Conservation (phyloP, 2,888 invertebrate species). For the Volucella inflata region DNA sequence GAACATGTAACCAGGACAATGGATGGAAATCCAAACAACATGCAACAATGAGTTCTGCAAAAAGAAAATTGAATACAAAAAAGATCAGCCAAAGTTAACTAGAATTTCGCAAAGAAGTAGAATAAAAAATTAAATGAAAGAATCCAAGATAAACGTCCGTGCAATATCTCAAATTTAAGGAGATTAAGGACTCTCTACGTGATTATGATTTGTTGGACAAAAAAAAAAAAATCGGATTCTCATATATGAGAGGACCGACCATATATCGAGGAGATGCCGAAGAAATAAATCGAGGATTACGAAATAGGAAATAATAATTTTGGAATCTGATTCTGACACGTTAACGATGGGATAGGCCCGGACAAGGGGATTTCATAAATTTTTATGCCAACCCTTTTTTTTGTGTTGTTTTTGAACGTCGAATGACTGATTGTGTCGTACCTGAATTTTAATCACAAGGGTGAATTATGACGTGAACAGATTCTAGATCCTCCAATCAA, state of each 20-base stretch:
- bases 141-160: constrained; percentile 56
- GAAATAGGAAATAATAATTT: constrained; percentile 70
- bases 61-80: constrained; percentile 2
- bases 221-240: constrained; percentile 5
- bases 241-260: background rate
- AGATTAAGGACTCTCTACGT: constrained; percentile 71
- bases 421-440: constrained; percentile 62
- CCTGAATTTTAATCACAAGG: constrained; percentile 33
- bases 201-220: constrained; percentile 49
- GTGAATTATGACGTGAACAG: constrained; percentile 67
- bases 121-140: background rate
- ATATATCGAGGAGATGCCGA: constrained; percentile 19
- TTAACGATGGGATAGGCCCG: constrained; percentile 31
- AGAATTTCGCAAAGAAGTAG: constrained; percentile 66
- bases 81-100: constrained; percentile 60
- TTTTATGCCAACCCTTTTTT: constrained; percentile 64
- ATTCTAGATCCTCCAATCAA: constrained; percentile 64
- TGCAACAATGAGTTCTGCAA: constrained; percentile 38
- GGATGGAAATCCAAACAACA: constrained; percentile 59
- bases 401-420: constrained; percentile 30
- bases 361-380: constrained; percentile 42
- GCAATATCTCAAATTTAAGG: constrained; percentile 67
- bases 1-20: constrained; percentile 70
- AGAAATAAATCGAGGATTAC: constrained; percentile 57
- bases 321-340: constrained; percentile 61